These are phyloP conservation scores for Chroicocephalus ridibundus DNA, from an alignment of 2,113 vertebrate genomes.

Conservation along the genomic window DNA sequence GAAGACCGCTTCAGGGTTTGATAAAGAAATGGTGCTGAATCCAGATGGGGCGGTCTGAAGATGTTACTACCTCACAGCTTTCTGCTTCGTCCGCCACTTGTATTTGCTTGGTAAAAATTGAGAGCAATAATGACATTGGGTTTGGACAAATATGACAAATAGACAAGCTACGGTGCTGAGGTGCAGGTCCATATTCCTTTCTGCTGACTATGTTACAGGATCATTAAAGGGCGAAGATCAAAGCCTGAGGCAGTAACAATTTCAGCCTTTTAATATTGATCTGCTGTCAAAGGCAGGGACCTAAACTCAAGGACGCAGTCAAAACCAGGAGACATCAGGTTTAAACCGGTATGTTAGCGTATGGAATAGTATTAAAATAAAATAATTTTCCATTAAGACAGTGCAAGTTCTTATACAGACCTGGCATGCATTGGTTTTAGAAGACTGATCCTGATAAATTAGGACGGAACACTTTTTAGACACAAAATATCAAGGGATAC, in stretches of 20 bases:
- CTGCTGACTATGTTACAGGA: not conserved
- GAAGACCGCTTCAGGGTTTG: not conserved
- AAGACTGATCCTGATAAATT: not conserved
- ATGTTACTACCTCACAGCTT: not conserved
- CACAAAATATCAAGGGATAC: not conserved
- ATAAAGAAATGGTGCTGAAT: not conserved
- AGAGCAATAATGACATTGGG: not conserved
- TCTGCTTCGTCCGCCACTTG: not conserved
- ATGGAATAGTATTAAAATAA: not conserved
- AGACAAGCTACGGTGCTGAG: not conserved
- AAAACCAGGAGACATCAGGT: not conserved
- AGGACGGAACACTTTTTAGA: not conserved
- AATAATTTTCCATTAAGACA: not conserved
- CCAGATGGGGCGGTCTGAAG: not conserved
- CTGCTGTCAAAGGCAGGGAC: not conserved
- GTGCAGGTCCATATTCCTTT: not conserved
- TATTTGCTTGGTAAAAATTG: not conserved
- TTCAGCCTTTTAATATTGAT: not conserved
- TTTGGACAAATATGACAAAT: not conserved
- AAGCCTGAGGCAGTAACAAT: not conserved
- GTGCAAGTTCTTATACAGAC: not conserved
- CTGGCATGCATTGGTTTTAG: not conserved
- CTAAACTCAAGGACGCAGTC: not conserved
- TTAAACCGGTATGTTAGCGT: not conserved
- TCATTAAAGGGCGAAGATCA: not conserved